Evolutionary conservation across 2,888 invertebrate species (phyloP), one percentile per base, ranked within the genome.

Genomic region (Oligia strigilis): DNA sequence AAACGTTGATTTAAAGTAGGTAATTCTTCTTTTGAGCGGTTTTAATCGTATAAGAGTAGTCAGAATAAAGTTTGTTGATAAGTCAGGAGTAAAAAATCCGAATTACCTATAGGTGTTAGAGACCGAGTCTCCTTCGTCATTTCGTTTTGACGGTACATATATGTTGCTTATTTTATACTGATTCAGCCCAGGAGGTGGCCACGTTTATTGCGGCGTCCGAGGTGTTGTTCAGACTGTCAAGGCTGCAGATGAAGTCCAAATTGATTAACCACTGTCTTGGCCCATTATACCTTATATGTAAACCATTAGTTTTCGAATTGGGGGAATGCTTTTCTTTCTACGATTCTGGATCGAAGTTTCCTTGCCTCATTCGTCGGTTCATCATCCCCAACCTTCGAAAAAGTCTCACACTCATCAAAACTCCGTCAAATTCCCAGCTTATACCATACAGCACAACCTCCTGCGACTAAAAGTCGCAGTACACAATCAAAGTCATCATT

Each of bases 401-500:
- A 36, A 19, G 0, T 8, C 3, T 46, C 46, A n/a, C 29, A 55
- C 4, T 36, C 3, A 43, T 52, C 3, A 71, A 72, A 52, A 9
- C 5, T 23, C 17, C n/a, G 40, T 11, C 14, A 4, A 49, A 9
- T 55, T 55, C 17, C 14, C 43, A 23, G 11, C 40, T 23, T 23
- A 23, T 14, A 23, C 1, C 43, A 72, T 62, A 58, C 19, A 49
- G 62, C 46, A 52, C 46, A 65, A 73, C 23, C n/a, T 71, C 72
- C 19, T 67, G 66, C 78, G 65, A 80, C 69, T 75, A n/a, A 64
- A 64, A 83, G 70, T 70, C n/a, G 52, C 60, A 75, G 60, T 69
- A 23, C 58, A 40, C 73, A 75, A 71, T 82, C 70, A 76, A 84
- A 86, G 86, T 88, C 87, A 88, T 92, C 83, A 85, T 87, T 89